Conservation (phyloP, 1,140 invertebrate species). For the Bombus fervidus region DNA sequence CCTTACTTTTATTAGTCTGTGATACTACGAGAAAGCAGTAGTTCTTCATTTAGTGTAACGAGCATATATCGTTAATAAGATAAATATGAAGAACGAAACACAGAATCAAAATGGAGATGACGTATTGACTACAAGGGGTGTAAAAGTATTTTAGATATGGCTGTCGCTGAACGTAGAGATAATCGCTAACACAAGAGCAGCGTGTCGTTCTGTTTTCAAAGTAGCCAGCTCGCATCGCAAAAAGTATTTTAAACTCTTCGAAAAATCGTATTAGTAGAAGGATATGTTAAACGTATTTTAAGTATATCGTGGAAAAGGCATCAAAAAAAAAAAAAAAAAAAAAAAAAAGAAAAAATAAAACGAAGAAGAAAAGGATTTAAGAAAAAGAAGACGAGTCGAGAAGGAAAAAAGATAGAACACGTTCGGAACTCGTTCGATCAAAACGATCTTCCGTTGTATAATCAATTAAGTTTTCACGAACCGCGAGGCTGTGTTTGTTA, state of each 20-base stretch:
- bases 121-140: constrained; percentile 18
- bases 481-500: constrained; percentile 51
- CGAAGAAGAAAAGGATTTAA: not conserved
- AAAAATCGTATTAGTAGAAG: constrained; percentile 40
- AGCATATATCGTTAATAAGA: not conserved
- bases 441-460: constrained; percentile 45
- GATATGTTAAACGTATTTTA: constrained; percentile 53
- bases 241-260: constrained; percentile 46
- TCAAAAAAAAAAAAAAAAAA: not conserved
- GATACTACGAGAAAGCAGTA: not conserved
- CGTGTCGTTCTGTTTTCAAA: not conserved
- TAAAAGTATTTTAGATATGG: constrained; percentile 14
- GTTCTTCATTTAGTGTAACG: not conserved
- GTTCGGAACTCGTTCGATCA: constrained; percentile 32
- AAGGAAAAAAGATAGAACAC: constrained; percentile 3
- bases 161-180: constrained; percentile 1
- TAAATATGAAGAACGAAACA: not conserved
- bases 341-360: not conserved
- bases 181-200: not conserved
- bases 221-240: constrained; percentile 40
- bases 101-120: not conserved
- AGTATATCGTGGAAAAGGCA: constrained; percentile 30
- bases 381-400: not conserved
- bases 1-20: not conserved
- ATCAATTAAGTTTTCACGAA: constrained; percentile 45